A percentile compares a stretch with the other conserved stretches of the same genome.
Conservation (phyloP, 2,113 vertebrate genomes). For the Potamarius usumacintae region DNA sequence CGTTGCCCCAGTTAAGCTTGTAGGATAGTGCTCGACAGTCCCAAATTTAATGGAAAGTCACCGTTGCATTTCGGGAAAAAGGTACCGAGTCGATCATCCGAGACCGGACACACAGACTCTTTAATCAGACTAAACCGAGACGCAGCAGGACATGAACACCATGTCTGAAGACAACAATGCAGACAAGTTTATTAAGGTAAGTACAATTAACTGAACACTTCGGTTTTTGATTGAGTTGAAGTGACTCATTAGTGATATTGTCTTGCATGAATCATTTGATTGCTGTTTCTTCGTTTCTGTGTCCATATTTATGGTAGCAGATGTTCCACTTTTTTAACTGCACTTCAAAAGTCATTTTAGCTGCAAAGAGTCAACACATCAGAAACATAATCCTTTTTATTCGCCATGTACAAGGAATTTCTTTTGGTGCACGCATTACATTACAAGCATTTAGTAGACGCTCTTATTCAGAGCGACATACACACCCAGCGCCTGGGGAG, state of each 20-base stretch:
- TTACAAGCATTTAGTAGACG: no score
- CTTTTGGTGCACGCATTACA: no score
- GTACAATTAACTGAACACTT: not conserved
- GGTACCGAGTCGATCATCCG: not conserved
- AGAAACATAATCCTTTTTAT: no score
- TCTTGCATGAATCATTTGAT: not conserved
- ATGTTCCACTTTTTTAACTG: not conserved
- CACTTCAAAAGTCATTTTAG: not conserved
- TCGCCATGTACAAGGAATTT: not conserved
- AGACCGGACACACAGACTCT: not conserved
- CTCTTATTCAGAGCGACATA: no score
- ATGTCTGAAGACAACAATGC: constrained; percentile 82
- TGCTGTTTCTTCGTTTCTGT: no score
- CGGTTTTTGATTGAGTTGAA: not conserved
- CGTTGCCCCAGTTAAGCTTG: not conserved
- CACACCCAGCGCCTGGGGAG: no score
- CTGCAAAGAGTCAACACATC: not conserved
- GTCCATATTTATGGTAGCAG: not conserved
- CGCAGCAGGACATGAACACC: constrained; percentile 49
- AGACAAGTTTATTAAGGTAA: constrained; percentile 83
- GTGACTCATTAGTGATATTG: not conserved
- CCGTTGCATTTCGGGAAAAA: not conserved
- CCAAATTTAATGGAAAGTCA: constrained; percentile 21
- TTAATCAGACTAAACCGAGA: not conserved
- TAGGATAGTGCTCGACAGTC: not conserved